Base-by-base conservation (phyloP, 2,797 vertebrate species). In the Momotus momota region DNA sequence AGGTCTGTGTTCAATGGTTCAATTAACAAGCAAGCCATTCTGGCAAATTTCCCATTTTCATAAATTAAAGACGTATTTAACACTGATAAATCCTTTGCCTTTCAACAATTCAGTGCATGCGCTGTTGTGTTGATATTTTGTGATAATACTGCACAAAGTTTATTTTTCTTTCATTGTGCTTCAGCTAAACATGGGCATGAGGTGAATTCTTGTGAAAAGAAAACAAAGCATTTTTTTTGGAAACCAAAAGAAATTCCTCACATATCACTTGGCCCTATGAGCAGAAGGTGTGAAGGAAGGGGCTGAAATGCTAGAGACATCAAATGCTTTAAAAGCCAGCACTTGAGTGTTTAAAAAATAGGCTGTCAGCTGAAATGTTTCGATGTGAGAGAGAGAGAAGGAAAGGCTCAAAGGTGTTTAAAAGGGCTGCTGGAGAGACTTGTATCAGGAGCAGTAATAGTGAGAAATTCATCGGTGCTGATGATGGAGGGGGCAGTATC, bases 321-420 rank as follows among this genome's bases (percentile, higher is more conserved):
- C 95, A 97, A 96, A 96, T 95, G 64, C 89, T 94, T 94, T 90
- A 79, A 94, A 96, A 95, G 81, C 54, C 66, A 88, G 62, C 89
- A 87, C 83, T 54, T 82, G 90, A 94, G 83, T 62, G 83, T 95
- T 95, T 96, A 95, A 96, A 95, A 97, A 95, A 92, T 85, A 95
- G 91, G 77, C 91, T 96, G 96, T 95, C 91, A 88, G 90, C 77
- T 95, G 96, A 94, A 96, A 95, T 89, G 93, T 82, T 96, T 91
- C 96, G 88, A 12, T 79, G 95, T 88, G 91, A 51, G 93, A 73
- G 81, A 85, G 70, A 94, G 40, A 64, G 88, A 72, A 90, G 52
- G 69, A 94, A 77, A 90, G 70, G 75, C 93, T 94, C 93, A 96
- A 95, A 96, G 93, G 91, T 97, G 94, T 95, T 95, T 88, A 81